Conservation (phyloP, 2,113 vertebrate species). For the Opisthocomus hoazin region DNA sequence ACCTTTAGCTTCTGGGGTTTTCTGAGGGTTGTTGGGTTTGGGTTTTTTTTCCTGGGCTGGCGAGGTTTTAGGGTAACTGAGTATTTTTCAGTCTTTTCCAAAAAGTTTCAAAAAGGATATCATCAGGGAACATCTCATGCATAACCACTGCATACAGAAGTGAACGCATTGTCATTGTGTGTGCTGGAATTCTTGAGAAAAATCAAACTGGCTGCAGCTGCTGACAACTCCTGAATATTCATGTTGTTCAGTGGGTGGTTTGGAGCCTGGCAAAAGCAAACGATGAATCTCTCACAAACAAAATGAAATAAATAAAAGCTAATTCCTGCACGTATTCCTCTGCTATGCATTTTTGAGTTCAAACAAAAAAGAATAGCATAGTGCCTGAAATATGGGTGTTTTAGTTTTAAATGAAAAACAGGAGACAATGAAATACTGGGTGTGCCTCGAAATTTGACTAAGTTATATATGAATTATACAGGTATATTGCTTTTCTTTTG, state of each 20-base stretch:
- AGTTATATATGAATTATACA: background rate
- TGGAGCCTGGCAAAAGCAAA: conserved; percentile 24
- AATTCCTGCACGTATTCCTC: conserved; percentile 7
- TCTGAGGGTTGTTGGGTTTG: background rate
- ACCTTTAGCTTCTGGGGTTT: background rate
- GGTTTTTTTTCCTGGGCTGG: background rate
- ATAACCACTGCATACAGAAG: background rate
- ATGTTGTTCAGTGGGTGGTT: conserved; percentile 18
- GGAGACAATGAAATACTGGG: background rate
- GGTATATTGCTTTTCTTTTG: background rate
- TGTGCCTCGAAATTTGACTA: background rate
- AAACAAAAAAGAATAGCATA: background rate
- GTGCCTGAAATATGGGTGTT: background rate
- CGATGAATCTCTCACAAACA: conserved; percentile 14
- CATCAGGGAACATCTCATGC: background rate
- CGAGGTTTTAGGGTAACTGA: background rate
- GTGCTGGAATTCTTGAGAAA: background rate
- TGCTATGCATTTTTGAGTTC: background rate
- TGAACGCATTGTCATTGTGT: background rate
- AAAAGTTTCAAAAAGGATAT: background rate
- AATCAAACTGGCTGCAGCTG: conserved; percentile 18
- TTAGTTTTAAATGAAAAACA: background rate
- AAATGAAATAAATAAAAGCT: conserved; percentile 23
- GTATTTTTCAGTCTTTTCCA: background rate
- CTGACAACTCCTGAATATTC: conserved; percentile 38